phyloP scores from a whole-genome alignment of 2,113 vertebrate genomes.

The Alaudala cheleensis region DNA sequence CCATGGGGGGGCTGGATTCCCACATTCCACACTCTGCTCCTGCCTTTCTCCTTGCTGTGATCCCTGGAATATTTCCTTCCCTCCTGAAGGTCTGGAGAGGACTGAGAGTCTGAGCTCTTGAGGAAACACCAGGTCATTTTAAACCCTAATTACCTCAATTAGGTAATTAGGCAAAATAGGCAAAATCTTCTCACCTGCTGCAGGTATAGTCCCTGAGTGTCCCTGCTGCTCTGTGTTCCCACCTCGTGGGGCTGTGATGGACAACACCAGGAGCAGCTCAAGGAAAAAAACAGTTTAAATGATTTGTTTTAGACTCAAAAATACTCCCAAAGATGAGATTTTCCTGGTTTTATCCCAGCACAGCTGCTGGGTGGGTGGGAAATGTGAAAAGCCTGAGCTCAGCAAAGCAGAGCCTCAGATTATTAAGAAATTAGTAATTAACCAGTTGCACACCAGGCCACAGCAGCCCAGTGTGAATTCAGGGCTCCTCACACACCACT shows the following conservation, averaged over 20 bases:
- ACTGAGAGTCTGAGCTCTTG: background rate
- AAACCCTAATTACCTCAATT: background rate
- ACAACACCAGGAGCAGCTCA: background rate
- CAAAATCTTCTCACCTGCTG: background rate
- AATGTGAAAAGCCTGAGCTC: background rate
- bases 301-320: background rate
- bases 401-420: background rate
- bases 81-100: accelerated
- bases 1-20: background rate
- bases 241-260: background rate
- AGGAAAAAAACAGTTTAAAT: background rate
- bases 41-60: background rate
- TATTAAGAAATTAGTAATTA: background rate
- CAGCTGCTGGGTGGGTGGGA: background rate
- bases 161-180: too few relatives aligned
- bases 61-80: background rate
- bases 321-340: background rate
- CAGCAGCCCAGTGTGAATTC: background rate
- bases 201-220: background rate
- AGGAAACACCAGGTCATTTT: background rate
- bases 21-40: background rate
- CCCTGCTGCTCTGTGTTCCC: background rate
- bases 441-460: background rate
- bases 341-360: background rate
- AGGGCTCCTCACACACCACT: background rate